Conservation (phyloP, 2,113 vertebrate genomes). For the Urocynchramus pylzowi region DNA sequence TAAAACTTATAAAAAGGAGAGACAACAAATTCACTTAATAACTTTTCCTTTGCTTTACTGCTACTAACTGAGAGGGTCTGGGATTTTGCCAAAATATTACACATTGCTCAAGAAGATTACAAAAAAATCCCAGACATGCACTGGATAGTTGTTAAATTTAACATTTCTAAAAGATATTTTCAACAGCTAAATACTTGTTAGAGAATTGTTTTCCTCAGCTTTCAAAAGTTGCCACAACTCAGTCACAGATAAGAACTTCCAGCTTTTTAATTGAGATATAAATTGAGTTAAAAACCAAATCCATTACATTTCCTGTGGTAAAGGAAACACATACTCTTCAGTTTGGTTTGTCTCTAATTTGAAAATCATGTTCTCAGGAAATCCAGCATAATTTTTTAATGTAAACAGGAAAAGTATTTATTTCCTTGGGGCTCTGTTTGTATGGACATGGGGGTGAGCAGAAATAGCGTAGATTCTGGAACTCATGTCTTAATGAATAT, state of each 20-base stretch:
- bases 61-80: slow-evolving; percentile 47
- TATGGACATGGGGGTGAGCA: neutral
- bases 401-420: slow-evolving; percentile 70
- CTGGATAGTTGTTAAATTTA: slow-evolving; percentile 56
- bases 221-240: slow-evolving; percentile 34
- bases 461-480: slow-evolving; percentile 10
- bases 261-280: slow-evolving; percentile 56
- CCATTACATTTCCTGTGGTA: slow-evolving; percentile 61
- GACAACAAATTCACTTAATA: slow-evolving; percentile 60
- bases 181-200: slow-evolving; percentile 46
- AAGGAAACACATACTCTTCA: slow-evolving; percentile 60
- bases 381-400: slow-evolving; percentile 62
- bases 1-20: slow-evolving; percentile 54
- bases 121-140: slow-evolving; percentile 64
- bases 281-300: slow-evolving; percentile 58
- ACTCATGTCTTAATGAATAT: neutral
- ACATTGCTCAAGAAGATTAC: slow-evolving; percentile 65
- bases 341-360: slow-evolving; percentile 66
- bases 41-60: slow-evolving; percentile 47
- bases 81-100: slow-evolving; percentile 63
- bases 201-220: slow-evolving; percentile 19
- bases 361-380: slow-evolving; percentile 68
- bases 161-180: slow-evolving; percentile 68
- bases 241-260: slow-evolving; percentile 52
- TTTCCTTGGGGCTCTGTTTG: slow-evolving; percentile 52